Evolutionary conservation across 2,888 invertebrate species (phyloP).

Genomic region (Cheilosia vulpina): DNA sequence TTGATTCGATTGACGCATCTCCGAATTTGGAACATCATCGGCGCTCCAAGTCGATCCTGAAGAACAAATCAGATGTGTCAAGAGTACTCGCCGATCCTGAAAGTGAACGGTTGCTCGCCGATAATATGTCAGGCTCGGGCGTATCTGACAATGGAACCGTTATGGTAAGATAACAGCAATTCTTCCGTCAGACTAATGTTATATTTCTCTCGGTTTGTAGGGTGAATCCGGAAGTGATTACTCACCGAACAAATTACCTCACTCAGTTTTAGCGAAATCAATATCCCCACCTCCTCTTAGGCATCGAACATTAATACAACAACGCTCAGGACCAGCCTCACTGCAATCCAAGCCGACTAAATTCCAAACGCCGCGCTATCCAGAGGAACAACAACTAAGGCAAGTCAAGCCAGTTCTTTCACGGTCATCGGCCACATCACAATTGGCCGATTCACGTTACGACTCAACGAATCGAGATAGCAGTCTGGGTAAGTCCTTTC

Average conservation of each 20-base stretch:
- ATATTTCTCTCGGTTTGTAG: conserved; percentile 79
- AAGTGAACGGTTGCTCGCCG: conserved; percentile 89
- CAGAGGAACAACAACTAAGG: conserved; percentile 82
- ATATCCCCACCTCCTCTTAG: conserved; percentile 84
- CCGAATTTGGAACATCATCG: conserved; percentile 88
- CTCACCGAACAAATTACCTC: conserved; percentile 85
- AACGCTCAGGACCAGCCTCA: conserved; percentile 83
- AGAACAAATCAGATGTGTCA: conserved; percentile 88
- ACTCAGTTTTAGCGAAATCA: conserved; percentile 83
- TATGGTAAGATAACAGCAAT: conserved; percentile 78
- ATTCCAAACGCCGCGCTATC: conserved; percentile 83
- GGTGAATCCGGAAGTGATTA: conserved; percentile 88
- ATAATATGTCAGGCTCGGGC: conserved; percentile 86
- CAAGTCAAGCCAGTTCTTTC: conserved; percentile 81
- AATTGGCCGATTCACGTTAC: conserved; percentile 78
- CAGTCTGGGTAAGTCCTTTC: conserved; percentile 81
- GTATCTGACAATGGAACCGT: conserved; percentile 85
- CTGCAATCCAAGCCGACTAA: conserved; percentile 83
- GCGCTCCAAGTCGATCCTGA: conserved; percentile 90
- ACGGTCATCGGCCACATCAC: conserved; percentile 78
- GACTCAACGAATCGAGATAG: conserved; percentile 82
- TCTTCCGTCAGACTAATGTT: not conserved
- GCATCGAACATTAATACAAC: conserved; percentile 83
- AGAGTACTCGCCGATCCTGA: conserved; percentile 87
- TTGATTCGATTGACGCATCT: conserved; percentile 88